Conservation (phyloP, 1,140 invertebrate genomes). For the Sycophaga agraensis region DNA sequence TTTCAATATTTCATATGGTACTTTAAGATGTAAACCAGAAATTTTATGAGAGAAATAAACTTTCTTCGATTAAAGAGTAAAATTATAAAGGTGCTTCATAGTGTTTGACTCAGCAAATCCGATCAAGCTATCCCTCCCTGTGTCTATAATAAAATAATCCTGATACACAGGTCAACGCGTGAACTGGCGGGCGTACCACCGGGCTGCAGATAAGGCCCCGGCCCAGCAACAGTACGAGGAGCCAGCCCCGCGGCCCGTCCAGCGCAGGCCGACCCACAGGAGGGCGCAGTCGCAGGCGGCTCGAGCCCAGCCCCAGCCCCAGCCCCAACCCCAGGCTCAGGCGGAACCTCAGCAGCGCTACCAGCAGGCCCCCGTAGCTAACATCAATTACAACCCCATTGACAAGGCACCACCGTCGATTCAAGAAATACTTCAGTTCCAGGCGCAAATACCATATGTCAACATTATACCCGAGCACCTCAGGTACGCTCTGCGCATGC, state of each 20-base stretch:
- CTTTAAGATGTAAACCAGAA: no score
- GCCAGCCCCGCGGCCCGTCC: conserved; percentile 19
- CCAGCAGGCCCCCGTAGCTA: conserved; percentile 37
- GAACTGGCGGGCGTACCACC: conserved; percentile 51
- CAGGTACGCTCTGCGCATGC: no score
- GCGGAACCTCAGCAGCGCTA: conserved; percentile 54
- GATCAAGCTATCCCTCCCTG: no score
- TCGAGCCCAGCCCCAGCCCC: conserved; percentile 30
- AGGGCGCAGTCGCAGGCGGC: conserved; percentile 6
- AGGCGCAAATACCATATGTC: conserved; percentile 51
- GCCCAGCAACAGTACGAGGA: conserved; percentile 29
- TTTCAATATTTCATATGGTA: no score
- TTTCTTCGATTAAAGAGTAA: no score
- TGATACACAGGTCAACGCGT: conserved; percentile 42
- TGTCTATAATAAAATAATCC: neutral
- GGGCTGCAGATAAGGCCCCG: conserved; percentile 31
- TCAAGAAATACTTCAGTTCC: conserved; percentile 49
- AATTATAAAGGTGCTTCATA: no score
- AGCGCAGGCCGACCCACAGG: conserved; percentile 13
- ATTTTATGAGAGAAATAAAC: no score
- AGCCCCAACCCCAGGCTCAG: conserved; percentile 31
- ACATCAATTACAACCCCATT: conserved; percentile 38
- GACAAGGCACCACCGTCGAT: conserved; percentile 49
- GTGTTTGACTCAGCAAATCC: no score
- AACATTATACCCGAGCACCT: conserved; percentile 53